These are phyloP conservation scores for Halichoeres trimaculatus DNA, from an alignment of 2,113 vertebrate genomes.

Conservation along the genomic window DNA sequence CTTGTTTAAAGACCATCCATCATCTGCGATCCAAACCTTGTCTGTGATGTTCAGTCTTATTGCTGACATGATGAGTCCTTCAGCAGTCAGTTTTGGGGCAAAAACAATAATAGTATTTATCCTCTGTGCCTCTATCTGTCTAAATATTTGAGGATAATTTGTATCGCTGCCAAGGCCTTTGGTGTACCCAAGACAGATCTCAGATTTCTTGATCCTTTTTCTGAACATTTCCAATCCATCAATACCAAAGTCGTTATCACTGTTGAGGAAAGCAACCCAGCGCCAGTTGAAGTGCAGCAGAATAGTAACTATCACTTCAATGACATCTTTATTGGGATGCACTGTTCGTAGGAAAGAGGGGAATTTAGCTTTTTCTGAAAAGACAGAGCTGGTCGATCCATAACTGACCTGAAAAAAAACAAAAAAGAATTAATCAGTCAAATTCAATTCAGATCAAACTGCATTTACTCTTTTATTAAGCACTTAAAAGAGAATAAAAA, in stretches of 20 bases:
- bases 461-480: background rate
- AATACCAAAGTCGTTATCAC: slow-evolving; percentile 69
- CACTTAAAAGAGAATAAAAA: no score
- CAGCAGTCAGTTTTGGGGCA: slow-evolving; percentile 5
- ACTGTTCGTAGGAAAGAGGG: slow-evolving; percentile 86
- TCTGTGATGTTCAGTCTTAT: slow-evolving; percentile 76
- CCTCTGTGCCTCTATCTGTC: slow-evolving; percentile 57
- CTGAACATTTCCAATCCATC: slow-evolving; percentile 69
- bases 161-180: slow-evolving; percentile 18
- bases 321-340: slow-evolving; percentile 77
- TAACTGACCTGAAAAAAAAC: slow-evolving; percentile 85
- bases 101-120: slow-evolving; percentile 74
- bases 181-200: slow-evolving; percentile 83
- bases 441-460: background rate
- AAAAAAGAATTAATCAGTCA: background rate
- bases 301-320: slow-evolving; percentile 80
- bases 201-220: slow-evolving; percentile 22
- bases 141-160: slow-evolving; percentile 41
- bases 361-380: slow-evolving; percentile 76
- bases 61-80: slow-evolving; percentile 75
- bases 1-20: slow-evolving; percentile 82
- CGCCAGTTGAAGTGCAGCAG: slow-evolving; percentile 82
- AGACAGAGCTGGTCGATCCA: slow-evolving; percentile 60
- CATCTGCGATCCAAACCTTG: slow-evolving; percentile 87
- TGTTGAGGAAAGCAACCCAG: slow-evolving; percentile 85